Evolutionary conservation across 2,113 vertebrate genomes (phyloP).

Genomic region (Solea senegalensis): DNA sequence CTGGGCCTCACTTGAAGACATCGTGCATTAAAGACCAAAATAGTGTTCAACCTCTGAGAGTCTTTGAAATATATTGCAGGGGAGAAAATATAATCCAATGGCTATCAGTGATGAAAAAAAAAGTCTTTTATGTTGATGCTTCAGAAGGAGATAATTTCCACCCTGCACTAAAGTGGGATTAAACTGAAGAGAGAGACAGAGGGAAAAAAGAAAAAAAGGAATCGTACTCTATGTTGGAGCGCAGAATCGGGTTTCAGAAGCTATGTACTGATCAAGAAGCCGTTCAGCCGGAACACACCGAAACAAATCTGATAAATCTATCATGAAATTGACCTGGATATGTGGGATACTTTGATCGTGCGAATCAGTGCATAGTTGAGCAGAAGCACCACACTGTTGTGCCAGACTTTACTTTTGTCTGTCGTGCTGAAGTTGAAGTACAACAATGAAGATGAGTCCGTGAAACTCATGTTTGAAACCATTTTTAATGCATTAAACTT

Average conservation of each 20-base stretch:
- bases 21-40: conserved; percentile 22
- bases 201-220: neutral
- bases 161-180: conserved; percentile 35
- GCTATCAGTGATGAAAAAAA: conserved; percentile 22
- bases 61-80: conserved; percentile 52
- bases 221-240: conserved; percentile 16
- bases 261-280: conserved; percentile 32
- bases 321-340: conserved; percentile 52
- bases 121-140: conserved; percentile 52
- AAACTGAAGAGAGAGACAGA: conserved; percentile 26
- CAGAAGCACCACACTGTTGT: conserved; percentile 2
- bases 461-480: too few relatives aligned
- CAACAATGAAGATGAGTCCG: too few relatives aligned
- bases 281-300: conserved; percentile 41
- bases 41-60: conserved; percentile 30
- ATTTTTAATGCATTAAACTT: too few relatives aligned
- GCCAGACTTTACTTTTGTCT: neutral
- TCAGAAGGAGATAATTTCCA: conserved; percentile 53
- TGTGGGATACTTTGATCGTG: conserved; percentile 47
- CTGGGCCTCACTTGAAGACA: conserved; percentile 44
- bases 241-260: conserved; percentile 17
- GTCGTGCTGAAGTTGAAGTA: too few relatives aligned
- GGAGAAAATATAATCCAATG: conserved; percentile 36
- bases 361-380: conserved; percentile 9
- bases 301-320: conserved; percentile 30